Base-by-base conservation (phyloP, 1,140 invertebrate genomes). In the Bombus terrestris region DNA sequence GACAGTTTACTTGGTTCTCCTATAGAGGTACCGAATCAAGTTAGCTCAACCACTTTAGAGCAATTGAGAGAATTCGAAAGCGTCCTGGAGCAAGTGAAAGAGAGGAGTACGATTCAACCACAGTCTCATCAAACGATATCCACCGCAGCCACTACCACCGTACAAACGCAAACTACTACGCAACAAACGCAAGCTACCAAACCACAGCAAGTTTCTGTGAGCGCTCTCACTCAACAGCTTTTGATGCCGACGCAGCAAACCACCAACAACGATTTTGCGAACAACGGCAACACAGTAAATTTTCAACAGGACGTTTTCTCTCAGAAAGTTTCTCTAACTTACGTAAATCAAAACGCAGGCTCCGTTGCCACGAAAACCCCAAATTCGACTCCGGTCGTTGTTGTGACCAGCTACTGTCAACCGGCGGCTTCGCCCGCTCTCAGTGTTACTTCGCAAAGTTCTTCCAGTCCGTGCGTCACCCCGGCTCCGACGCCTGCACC, bases 21-120 rank as follows among this genome's bases (percentile, higher is more conserved):
- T 0, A 95, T 95, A 41, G 94, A 96, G 32, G 94, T 94, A 15
- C 92, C 94, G 8, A 95, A 95, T 89, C 93, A 95, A 83, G 95
- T 96, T 13, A 96, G 96, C 83, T 96, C 96, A 1, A 96, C 95
- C 6, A 98, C 97, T 18, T 92, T 98, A 39, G 97, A 98, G 92
- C 97, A 98, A 90, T 92, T 98, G 12, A 95, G 97, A 59, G 97
- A 98, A 93, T 98, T 98, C 91, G 97, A 98, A 92, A 97, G 97
- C 93, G 97, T 98, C 1, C 94, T 98, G 68, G 97, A 98, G 92
- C 97, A 98, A 94, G 96, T 98, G 3, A 97, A 98, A 91, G 97
- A 97, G 93, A 94, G 97, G 66, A 97, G 97, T 83, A 96, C 96
- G 2, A 96, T 96, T 4, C 96, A 96, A 86, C 95, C 95, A 5